A percentile compares a stretch with the other conserved stretches of the same genome.
These are phyloP conservation scores for Cancer borealis DNA, from an alignment of 2,888 invertebrate species.

Conservation along the genomic window DNA sequence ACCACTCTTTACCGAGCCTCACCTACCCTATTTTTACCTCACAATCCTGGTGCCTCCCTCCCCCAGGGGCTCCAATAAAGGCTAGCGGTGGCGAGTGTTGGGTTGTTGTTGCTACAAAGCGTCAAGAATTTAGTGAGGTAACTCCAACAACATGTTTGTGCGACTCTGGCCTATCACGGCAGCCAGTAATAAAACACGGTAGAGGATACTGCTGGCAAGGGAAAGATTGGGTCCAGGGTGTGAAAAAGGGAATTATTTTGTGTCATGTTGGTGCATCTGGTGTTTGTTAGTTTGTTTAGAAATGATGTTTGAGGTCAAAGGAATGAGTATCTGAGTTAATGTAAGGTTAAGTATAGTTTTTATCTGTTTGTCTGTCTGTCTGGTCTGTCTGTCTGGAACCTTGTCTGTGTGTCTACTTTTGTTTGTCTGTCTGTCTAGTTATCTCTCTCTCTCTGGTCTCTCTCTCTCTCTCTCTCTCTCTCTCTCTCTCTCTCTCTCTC, in stretches of 20 bases:
- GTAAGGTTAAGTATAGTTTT: not conserved
- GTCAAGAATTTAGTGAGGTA: conserved; percentile 49
- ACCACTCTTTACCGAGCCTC: not conserved
- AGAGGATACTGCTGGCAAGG: not conserved
- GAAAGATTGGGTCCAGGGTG: not conserved
- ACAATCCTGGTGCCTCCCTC: not conserved
- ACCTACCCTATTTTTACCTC: conserved; percentile 8
- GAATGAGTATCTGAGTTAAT: not conserved
- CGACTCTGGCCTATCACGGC: conserved; percentile 35
- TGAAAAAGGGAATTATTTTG: conserved; percentile 5
- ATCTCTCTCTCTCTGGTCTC: not conserved
- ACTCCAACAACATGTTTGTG: conserved; percentile 53
- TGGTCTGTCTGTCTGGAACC: not conserved
- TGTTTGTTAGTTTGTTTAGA: not conserved
- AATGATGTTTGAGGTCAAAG: not conserved
- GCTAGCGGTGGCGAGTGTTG: conserved; percentile 36
- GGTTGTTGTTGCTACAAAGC: conserved; percentile 48
- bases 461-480: conserved; percentile 38
- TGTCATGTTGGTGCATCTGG: not conserved
- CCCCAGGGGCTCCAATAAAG: conserved; percentile 44
- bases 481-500: conserved; percentile 32
- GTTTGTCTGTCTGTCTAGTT: not conserved
- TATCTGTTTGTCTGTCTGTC: not conserved
- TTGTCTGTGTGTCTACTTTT: not conserved
- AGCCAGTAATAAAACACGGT: conserved; percentile 16